Evolutionary conservation across 2,797 vertebrate species (phyloP).

Genomic region (Anabas testudineus): DNA sequence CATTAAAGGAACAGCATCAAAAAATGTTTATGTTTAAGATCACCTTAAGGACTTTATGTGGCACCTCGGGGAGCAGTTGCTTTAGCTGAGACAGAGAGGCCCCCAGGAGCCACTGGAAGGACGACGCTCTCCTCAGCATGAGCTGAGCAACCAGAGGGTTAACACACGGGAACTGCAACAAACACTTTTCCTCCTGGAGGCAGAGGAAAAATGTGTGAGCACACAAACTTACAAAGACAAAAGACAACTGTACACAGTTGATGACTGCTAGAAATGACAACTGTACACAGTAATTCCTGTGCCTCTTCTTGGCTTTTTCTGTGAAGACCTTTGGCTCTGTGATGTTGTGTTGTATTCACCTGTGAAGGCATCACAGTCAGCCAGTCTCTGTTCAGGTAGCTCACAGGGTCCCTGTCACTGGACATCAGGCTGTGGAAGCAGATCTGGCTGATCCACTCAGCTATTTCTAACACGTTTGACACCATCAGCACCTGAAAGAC

Average conservation of each 20-base stretch:
- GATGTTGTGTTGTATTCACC: constrained; percentile 75
- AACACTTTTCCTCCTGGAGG: constrained; percentile 87
- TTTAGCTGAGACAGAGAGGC: constrained; percentile 86
- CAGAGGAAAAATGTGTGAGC: neutral
- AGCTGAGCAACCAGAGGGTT: constrained; percentile 91
- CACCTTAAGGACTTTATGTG: constrained; percentile 93
- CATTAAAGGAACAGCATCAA: too few species aligned
- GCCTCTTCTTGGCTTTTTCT: neutral
- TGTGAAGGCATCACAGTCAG: constrained; percentile 87
- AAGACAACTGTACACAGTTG: neutral
- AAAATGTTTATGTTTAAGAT: constrained; percentile 7
- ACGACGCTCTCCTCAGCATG: constrained; percentile 88
- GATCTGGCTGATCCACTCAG: constrained; percentile 87
- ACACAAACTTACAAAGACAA: neutral
- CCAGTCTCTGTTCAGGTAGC: constrained; percentile 91
- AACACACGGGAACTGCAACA: constrained; percentile 90
- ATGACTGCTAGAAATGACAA: neutral
- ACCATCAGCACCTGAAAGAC: constrained; percentile 86
- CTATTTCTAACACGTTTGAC: constrained; percentile 85
- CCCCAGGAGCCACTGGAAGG: constrained; percentile 86
- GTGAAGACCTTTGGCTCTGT: neutral
- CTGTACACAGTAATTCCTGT: too few species aligned
- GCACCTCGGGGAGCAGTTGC: constrained; percentile 89
- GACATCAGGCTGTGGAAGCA: constrained; percentile 86
- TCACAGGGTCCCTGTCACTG: constrained; percentile 80